These are phyloP conservation scores for Pollicipes pollicipes DNA, from an alignment of 1,140 invertebrate species.

Conservation along the genomic window DNA sequence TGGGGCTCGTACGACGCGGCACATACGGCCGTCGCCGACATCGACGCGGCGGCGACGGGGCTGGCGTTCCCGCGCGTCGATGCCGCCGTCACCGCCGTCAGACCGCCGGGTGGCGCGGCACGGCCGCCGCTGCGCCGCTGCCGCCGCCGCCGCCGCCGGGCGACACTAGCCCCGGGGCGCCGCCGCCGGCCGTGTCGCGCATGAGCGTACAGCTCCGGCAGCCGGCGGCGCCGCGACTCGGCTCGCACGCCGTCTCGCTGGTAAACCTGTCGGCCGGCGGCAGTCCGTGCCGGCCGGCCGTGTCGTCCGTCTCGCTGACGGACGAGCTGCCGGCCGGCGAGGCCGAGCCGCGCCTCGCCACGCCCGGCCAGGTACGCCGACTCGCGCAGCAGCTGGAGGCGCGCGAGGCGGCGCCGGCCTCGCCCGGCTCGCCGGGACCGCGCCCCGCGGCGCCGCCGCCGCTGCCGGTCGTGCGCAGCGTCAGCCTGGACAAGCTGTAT, in stretches of 20 bases:
- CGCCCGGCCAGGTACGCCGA: background rate
- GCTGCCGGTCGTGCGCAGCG: background rate
- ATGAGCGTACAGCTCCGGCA: background rate
- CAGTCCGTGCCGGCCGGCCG: background rate
- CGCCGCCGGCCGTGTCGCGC: background rate
- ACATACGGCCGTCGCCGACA: background rate
- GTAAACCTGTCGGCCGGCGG: background rate
- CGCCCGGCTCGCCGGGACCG: background rate
- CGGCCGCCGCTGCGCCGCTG: no score
- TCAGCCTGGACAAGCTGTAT: background rate
- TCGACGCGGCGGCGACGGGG: background rate
- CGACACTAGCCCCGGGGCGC: no score
- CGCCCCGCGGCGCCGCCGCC: background rate
- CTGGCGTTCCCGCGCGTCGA: no score
- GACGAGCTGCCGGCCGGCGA: background rate
- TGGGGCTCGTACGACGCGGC: slow-evolving; percentile 53
- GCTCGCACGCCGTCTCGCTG: background rate
- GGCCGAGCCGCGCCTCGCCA: background rate
- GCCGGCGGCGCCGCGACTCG: background rate
- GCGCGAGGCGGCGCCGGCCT: background rate
- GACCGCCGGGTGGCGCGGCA: no score
- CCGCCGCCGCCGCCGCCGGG: no score
- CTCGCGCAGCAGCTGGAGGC: background rate
- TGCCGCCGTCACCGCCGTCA: background rate
- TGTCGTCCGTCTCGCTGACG: background rate